Base-by-base conservation (phyloP, 2,113 vertebrate genomes). In the Penelope pileata region DNA sequence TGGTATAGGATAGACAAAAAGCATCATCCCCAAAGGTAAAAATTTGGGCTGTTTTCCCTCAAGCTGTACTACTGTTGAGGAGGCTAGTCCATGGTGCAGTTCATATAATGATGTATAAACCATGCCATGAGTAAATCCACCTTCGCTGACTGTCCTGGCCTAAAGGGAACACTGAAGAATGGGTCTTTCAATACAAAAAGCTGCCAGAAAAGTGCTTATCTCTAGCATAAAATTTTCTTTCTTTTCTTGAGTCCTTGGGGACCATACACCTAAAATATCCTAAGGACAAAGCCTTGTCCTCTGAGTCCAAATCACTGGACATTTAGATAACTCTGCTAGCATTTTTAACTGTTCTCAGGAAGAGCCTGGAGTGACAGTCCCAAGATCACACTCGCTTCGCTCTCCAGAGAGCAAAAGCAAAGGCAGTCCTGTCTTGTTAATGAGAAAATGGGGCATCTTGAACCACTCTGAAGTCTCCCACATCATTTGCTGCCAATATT, bases 341-440 rank as follows among this genome's bases (percentile, higher is more conserved):
- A 91, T 63, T 95, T 93, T 86, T 29, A 92, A 82, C 67, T 87
- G 18, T 75, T 78, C 70, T 86, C 59, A 62, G 36, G 48, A 91
- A 70, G 36, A 82, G 27, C 14, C 51, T 88, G 47, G 63, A 89
- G 81, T 53, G 40, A 68, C 30, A 86, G 62, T 12, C n/a, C 84
- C 11, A 59, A 81, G 56, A 88, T 74, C 32, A 86, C 91, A 90
- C 56, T 78, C 60, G 53, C 36, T 91, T 51, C 74, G 26, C 23
- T 90, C 32, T 90, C 68, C 51, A 83, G 60, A 94, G 32, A 92
- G 22, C 18, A 68, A 7, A 83, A 59, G 77, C 48, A 91, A 88
- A 91, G 88, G 54, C 72, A 73, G 59, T 77, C 60, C 64, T 88
- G 63, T 68, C 45, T 92, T 68, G 59, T 89, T 95, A 77, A 67